Evolutionary conservation across 2,888 invertebrate species (phyloP), one percentile per base, ranked within the genome.

Genomic region (Epiblema foenella): DNA sequence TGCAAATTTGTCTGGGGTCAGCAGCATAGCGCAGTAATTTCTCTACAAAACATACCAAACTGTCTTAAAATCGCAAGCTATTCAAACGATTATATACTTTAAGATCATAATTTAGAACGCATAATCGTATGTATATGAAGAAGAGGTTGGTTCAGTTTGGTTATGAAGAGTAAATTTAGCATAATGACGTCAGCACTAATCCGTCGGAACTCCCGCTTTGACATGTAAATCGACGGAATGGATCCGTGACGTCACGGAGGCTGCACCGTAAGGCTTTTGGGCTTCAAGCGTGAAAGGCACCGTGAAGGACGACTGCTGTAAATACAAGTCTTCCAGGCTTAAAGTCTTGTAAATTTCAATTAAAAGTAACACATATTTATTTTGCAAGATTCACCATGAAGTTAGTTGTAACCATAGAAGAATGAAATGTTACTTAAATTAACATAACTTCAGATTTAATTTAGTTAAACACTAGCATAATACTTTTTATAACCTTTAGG

Each of bases 181-280:
- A 54, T 64, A 64, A 64, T 54, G 39, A 37, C 64, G 54, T 64
- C 54, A 39, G 52, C 29, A 15, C 37, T 54, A 64, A 64, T 64
- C 54, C 39, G 64, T 20, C 52, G 54, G 63, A 63, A 33, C 33
- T 37, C 56, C 29, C 56, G 15, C 64, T 64, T 64, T 64, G 64
- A 64, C 64, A 64, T 64, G 64, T 39, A 54, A 64, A 64, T 64
- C 12, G 20, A 39, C 20, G 24, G 46, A 10, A 24, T 33, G 49
- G 20, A 54, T 15, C 52, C 51, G 54, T 64, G 64, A 64, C 64
- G 64, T 54, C 64, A 60, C 39, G 52, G 20, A 42, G 42, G 42
- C 42, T 33, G 12, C 37, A 8, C 11, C 11, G 20, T 15, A 24
- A 12, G 24, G 11, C 46, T 7, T 7, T n/a, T 18, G 51, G 51